Percentiles rank a stretch among this genome's conserved stretches.
These are phyloP conservation scores for Lithodes maja DNA, from an alignment of 2,888 invertebrate species.

Conservation along the genomic window DNA sequence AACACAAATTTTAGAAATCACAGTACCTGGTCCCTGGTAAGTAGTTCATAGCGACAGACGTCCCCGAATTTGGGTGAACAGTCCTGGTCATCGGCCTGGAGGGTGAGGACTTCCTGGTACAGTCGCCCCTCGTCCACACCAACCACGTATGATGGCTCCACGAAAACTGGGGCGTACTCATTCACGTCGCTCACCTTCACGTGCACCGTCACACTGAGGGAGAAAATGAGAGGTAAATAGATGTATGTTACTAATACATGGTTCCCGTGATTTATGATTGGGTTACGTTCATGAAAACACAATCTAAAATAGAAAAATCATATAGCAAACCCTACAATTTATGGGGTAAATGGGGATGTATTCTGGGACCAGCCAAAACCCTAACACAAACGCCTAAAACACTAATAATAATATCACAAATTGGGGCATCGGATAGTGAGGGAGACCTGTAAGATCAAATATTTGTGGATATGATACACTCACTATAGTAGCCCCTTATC, in stretches of 20 bases:
- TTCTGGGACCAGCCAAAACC: too few relatives aligned
- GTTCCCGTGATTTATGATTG: too few relatives aligned
- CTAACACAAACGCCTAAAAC: too few relatives aligned
- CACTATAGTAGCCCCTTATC: too few relatives aligned
- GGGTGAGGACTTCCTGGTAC: conserved; percentile 91
- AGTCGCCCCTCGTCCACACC: conserved; percentile 93
- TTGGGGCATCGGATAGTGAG: too few relatives aligned
- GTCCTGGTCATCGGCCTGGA: conserved; percentile 94
- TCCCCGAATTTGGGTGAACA: conserved; percentile 96
- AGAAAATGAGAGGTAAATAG: conserved; percentile 1
- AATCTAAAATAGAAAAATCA: too few relatives aligned
- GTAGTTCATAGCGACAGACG: conserved; percentile 97
- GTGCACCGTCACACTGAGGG: conserved; percentile 89
- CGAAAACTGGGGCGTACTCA: conserved; percentile 94
- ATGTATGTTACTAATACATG: too few relatives aligned
- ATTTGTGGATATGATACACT: not conserved
- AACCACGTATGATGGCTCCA: conserved; percentile 91
- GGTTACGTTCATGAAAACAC: too few relatives aligned
- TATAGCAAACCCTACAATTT: too few relatives aligned
- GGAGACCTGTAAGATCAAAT: not conserved
- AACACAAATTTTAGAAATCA: too few relatives aligned
- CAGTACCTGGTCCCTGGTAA: conserved; percentile 84
- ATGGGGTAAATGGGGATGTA: too few relatives aligned
- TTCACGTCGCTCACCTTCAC: conserved; percentile 97
- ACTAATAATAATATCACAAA: too few relatives aligned